Percentiles rank a stretch among this genome's conserved stretches.
These are phyloP conservation scores for Mimas tiliae DNA, from an alignment of 2,888 invertebrate genomes.

Conservation along the genomic window DNA sequence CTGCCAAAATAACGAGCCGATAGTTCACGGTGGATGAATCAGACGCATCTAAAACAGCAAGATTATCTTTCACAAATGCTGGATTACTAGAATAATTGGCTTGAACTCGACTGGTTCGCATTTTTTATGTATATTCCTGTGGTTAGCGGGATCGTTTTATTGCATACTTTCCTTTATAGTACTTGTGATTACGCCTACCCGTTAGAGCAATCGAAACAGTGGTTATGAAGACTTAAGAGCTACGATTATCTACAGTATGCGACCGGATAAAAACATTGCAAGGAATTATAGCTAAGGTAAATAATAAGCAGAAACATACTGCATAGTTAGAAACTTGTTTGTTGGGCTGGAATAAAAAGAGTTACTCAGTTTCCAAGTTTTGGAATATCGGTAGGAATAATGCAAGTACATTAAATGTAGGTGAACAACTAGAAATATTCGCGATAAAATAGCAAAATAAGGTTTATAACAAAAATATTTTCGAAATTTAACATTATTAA, in stretches of 20 bases:
- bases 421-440: not conserved
- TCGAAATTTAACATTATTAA: not conserved
- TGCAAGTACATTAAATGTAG: too few species aligned
- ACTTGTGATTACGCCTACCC: conserved; percentile 2
- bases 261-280: not conserved
- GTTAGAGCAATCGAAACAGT: conserved; percentile 7
- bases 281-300: not conserved
- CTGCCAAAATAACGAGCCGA: too few species aligned
- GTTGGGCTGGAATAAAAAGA: too few species aligned
- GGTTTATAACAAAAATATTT: too few species aligned
- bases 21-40: conserved; percentile 9
- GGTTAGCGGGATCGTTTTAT: conserved; percentile 11
- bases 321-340: too few species aligned
- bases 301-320: not conserved
- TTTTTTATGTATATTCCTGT: conserved; percentile 12
- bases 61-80: conserved; percentile 7
- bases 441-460: too few species aligned
- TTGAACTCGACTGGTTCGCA: conserved; percentile 4
- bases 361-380: too few species aligned
- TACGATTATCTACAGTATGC: not conserved
- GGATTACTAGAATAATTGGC: conserved; percentile 14
- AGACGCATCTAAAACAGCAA: conserved; percentile 5
- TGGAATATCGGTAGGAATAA: too few species aligned
- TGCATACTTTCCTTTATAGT: conserved; percentile 22
- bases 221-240: not conserved